Conservation (phyloP, 2,888 invertebrate genomes). For the Hipparchia sbordonii region DNA sequence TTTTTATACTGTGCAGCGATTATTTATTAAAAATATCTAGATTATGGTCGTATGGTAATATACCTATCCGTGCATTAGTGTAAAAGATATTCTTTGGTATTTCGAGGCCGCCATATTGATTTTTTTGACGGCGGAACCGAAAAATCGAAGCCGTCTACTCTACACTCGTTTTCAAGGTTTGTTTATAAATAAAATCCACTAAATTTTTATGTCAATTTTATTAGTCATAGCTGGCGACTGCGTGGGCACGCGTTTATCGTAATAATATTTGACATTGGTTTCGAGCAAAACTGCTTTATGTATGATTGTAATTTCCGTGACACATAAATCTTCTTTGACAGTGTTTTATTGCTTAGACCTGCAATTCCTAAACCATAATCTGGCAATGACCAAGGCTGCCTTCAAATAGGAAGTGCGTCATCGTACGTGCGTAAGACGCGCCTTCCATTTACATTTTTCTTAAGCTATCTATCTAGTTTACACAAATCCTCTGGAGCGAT, state of each 20-base stretch:
- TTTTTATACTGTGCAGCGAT: too few relatives aligned
- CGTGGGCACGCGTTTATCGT: slow-evolving; percentile 23
- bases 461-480: too few relatives aligned
- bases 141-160: background rate
- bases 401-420: background rate
- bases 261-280: slow-evolving; percentile 37
- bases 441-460: too few relatives aligned
- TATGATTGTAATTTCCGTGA: slow-evolving; percentile 56
- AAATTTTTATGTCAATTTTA: slow-evolving; percentile 22
- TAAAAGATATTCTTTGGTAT: too few relatives aligned
- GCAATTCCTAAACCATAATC: slow-evolving; percentile 4
- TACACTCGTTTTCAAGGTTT: slow-evolving; percentile 13
- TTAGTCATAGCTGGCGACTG: slow-evolving; percentile 29
- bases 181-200: slow-evolving; percentile 21
- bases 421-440: too few relatives aligned
- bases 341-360: slow-evolving; percentile 38
- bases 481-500: too few relatives aligned
- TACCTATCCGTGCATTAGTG: too few relatives aligned
- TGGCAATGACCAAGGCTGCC: slow-evolving; percentile 8
- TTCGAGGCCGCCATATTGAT: too few relatives aligned
- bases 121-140: too few relatives aligned
- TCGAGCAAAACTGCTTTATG: slow-evolving; percentile 42
- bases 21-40: too few relatives aligned
- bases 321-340: slow-evolving; percentile 47
- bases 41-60: too few relatives aligned